Evolutionary conservation across 2,888 invertebrate genomes (phyloP).

Genomic region (Temnothorax rugatulus): DNA sequence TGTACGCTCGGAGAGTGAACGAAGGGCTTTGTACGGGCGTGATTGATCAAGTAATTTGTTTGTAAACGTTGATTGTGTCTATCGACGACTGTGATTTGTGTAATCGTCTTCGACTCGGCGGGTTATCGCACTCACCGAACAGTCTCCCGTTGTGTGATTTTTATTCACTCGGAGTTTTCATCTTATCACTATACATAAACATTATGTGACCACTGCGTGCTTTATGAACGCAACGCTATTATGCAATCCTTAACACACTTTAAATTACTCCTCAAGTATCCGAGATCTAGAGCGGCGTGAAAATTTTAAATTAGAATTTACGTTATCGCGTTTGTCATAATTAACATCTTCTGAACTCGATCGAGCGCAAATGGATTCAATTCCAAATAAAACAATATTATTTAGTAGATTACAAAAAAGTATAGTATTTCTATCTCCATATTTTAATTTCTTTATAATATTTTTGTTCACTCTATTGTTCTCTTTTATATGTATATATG

Average conservation of each 20-base stretch:
- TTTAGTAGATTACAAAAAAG: neutral
- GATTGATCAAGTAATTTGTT: conserved; percentile 73
- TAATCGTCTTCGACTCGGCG: conserved; percentile 66
- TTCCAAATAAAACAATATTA: neutral
- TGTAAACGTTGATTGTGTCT: conserved; percentile 73
- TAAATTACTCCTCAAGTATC: conserved; percentile 21
- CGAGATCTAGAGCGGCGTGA: neutral
- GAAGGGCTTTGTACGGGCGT: conserved; percentile 67
- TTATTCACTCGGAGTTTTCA: conserved; percentile 58
- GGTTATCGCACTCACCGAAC: conserved; percentile 75
- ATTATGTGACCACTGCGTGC: conserved; percentile 44
- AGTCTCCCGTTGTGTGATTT: conserved; percentile 73
- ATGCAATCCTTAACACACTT: conserved; percentile 38
- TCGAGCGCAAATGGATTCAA: neutral
- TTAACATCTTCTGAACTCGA: neutral
- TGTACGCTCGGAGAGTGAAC: conserved; percentile 60
- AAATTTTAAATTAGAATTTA: conserved; percentile 5
- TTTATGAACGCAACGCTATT: conserved; percentile 41
- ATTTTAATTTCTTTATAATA: neutral
- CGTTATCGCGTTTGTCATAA: neutral
- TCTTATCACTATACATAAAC: conserved; percentile 61
- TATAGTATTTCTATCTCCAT: neutral
- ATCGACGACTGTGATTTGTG: conserved; percentile 73
- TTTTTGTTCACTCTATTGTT: neutral
- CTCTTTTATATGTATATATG: neutral